These are phyloP conservation scores for Dione juno DNA, from an alignment of 2,888 invertebrate genomes.

Conservation along the genomic window DNA sequence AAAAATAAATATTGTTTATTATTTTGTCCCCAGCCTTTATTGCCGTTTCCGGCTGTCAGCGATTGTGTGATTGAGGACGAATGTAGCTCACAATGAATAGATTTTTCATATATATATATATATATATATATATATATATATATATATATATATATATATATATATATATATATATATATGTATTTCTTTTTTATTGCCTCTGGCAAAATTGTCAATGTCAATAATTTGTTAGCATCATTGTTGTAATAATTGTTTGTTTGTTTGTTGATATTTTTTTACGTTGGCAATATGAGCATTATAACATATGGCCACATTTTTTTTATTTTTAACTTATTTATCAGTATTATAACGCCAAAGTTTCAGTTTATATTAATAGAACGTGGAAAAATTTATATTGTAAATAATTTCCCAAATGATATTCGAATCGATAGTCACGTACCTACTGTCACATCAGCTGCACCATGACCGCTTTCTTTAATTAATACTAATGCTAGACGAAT, in stretches of 20 bases:
- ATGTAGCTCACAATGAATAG: constrained; percentile 51
- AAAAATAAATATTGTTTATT: constrained; percentile 73
- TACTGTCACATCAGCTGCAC: neutral
- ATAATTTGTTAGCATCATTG: constrained; percentile 48
- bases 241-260: constrained; percentile 37
- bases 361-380: too few species aligned
- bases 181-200: constrained; percentile 43
- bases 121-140: too few species aligned
- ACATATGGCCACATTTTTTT: too few species aligned
- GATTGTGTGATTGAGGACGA: constrained; percentile 71
- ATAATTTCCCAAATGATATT: too few species aligned
- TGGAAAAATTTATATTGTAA: too few species aligned
- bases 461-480: neutral
- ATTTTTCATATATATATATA: constrained; percentile 22
- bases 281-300: too few species aligned
- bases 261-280: constrained; percentile 3
- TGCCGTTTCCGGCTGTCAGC: constrained; percentile 77
- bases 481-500: neutral
- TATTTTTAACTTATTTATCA: too few species aligned
- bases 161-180: too few species aligned
- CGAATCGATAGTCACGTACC: too few species aligned
- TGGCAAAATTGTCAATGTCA: constrained; percentile 46
- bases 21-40: constrained; percentile 69
- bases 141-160: too few species aligned
- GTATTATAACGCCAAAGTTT: too few species aligned